phyloP scores from a whole-genome alignment of 2,797 vertebrate species.

The Lepilemur ruficaudatus region DNA sequence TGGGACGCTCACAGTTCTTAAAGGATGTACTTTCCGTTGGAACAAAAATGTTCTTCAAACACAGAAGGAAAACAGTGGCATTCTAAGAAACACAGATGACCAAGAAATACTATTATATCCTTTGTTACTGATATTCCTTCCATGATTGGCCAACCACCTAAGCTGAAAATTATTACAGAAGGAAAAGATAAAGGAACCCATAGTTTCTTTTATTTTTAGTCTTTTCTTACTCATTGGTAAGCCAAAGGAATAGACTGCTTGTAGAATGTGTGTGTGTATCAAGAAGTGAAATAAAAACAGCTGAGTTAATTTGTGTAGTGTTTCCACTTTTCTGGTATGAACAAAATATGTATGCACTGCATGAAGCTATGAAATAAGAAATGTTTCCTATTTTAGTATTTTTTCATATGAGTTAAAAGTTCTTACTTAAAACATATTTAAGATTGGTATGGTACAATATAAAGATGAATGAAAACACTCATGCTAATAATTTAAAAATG shows the following conservation, averaged over 20 bases:
- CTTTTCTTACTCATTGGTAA: neutral
- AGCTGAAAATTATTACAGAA: neutral
- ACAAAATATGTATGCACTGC: neutral
- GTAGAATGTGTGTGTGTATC: neutral
- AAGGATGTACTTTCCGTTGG: neutral
- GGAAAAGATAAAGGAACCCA: neutral
- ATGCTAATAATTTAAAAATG: neutral
- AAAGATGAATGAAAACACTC: neutral
- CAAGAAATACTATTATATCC: neutral
- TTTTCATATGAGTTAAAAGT: neutral
- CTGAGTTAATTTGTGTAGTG: neutral
- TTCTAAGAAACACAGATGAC: neutral
- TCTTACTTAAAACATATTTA: neutral
- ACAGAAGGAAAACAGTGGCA: neutral
- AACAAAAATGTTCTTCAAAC: neutral
- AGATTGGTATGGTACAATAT: neutral
- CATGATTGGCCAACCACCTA: neutral
- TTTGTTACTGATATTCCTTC: neutral
- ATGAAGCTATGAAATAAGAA: neutral
- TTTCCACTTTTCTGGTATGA: neutral
- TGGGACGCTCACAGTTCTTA: neutral
- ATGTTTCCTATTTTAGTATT: neutral
- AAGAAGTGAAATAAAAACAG: neutral
- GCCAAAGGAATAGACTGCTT: neutral
- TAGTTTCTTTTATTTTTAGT: neutral